Evolutionary conservation across 2,888 invertebrate species (phyloP).

Genomic region (Lagria hirta): DNA sequence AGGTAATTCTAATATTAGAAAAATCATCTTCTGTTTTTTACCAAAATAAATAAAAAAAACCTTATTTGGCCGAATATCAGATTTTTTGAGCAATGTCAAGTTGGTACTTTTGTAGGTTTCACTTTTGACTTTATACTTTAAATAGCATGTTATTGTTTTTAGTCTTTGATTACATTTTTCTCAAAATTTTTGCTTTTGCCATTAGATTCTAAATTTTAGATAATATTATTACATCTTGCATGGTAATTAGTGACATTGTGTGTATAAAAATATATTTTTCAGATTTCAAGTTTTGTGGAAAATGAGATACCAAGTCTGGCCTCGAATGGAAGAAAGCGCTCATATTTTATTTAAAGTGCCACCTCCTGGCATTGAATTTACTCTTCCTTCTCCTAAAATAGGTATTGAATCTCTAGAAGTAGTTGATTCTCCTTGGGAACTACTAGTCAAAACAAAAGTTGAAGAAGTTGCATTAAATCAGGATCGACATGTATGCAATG

Average conservation of each 20-base stretch:
- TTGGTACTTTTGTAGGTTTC: too few species aligned
- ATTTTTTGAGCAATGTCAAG: too few species aligned
- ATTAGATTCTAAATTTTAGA: too few species aligned
- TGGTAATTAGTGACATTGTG: neutral
- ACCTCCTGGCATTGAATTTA: conserved; percentile 98
- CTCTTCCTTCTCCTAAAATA: conserved; percentile 97
- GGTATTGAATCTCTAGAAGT: conserved; percentile 93
- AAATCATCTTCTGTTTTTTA: too few species aligned
- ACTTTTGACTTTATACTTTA: too few species aligned
- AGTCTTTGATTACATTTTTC: too few species aligned
- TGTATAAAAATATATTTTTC: conserved; percentile 19
- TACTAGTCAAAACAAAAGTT: conserved; percentile 96
- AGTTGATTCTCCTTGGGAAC: conserved; percentile 99
- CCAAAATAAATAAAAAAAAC: too few species aligned
- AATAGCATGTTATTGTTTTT: too few species aligned
- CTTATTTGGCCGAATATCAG: too few species aligned
- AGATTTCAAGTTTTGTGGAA: conserved; percentile 96
- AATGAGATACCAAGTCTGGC: conserved; percentile 97
- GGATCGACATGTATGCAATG: conserved; percentile 87
- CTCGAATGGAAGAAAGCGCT: conserved; percentile 98
- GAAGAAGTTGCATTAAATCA: conserved; percentile 99
- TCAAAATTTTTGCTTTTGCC: too few species aligned
- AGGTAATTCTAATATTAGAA: conserved; percentile 60
- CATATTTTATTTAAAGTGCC: conserved; percentile 96
- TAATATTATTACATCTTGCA: too few species aligned